A percentile compares a stretch with the other conserved stretches of the same genome.
Conservation (phyloP, 2,797 vertebrate species). For the Tapirus indicus region DNA sequence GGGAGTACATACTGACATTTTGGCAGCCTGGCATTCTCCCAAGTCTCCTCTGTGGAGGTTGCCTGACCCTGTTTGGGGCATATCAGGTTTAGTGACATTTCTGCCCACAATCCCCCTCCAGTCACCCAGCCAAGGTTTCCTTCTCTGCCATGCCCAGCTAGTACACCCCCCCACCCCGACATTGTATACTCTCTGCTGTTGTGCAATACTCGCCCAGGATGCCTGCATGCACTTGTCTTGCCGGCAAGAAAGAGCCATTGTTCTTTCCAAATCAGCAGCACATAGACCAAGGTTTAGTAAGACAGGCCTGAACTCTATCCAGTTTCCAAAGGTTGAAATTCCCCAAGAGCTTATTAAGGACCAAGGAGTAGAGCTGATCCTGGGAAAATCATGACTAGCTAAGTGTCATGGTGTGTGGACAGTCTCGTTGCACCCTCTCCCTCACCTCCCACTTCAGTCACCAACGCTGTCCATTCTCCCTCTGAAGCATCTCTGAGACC, state of each 20-base stretch:
- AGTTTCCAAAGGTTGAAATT: conserved; percentile 33
- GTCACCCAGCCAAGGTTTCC: not conserved
- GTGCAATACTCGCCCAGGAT: not conserved
- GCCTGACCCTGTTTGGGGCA: not conserved
- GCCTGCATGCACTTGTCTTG: conserved; percentile 8
- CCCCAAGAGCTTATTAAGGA: not conserved
- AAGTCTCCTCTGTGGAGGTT: not conserved
- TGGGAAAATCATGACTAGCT: not conserved
- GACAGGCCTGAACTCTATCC: not conserved
- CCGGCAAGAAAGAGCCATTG: not conserved
- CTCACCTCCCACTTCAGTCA: not conserved
- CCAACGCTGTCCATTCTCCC: fast-evolving
- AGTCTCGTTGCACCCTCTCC: not conserved
- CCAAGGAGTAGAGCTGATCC: not conserved
- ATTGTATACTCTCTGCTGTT: fast-evolving
- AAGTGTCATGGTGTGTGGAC: not conserved
- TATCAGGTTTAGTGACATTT: not conserved
- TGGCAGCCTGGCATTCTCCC: not conserved
- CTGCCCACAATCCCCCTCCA: not conserved
- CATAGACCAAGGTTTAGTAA: not conserved
- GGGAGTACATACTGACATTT: not conserved
- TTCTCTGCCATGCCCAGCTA: not conserved
- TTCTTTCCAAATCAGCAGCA: conserved; percentile 50
- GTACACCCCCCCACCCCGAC: too few relatives aligned
- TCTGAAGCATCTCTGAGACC: not conserved